A percentile compares a stretch with the other conserved stretches of the same genome.
phyloP scores from a whole-genome alignment of 35 echinoderm and acorn worm species.

The Lytechinus variegatus region DNA sequence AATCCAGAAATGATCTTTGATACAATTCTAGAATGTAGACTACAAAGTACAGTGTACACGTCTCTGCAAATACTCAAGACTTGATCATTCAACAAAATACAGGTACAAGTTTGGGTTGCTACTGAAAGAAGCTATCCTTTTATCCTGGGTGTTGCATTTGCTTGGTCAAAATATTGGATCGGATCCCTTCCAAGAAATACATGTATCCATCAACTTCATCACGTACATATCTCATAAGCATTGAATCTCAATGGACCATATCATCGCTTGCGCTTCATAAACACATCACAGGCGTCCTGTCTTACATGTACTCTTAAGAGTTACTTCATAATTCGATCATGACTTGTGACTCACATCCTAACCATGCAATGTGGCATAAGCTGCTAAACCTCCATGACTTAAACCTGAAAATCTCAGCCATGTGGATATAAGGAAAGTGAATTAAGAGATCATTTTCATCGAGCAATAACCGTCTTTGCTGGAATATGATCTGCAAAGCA shows the following conservation, averaged over 20 bases:
- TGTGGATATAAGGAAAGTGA: not conserved
- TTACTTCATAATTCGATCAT: slow-evolving; percentile 26
- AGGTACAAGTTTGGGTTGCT: too few species aligned
- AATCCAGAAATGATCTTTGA: too few species aligned
- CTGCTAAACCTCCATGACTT: not conserved
- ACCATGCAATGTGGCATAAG: slow-evolving; percentile 23
- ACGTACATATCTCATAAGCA: too few species aligned
- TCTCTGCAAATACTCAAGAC: too few species aligned
- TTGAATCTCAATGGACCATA: too few species aligned
- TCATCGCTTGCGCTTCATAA: not conserved
- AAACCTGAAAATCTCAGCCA: not conserved
- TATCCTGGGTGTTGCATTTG: too few species aligned
- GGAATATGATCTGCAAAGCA: not conserved
- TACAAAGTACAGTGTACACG: too few species aligned
- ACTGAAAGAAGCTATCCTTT: too few species aligned
- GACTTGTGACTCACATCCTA: slow-evolving; percentile 29
- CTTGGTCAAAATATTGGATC: too few species aligned
- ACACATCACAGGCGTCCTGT: not conserved
- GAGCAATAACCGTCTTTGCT: not conserved
- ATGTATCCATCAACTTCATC: not conserved
- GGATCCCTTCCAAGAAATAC: not conserved
- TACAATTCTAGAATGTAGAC: too few species aligned
- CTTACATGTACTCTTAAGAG: not conserved
- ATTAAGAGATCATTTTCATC: slow-evolving; percentile 25
- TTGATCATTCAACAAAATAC: too few species aligned